Base-by-base conservation (phyloP, 2,113 vertebrate species). In the Scopus umbretta region DNA sequence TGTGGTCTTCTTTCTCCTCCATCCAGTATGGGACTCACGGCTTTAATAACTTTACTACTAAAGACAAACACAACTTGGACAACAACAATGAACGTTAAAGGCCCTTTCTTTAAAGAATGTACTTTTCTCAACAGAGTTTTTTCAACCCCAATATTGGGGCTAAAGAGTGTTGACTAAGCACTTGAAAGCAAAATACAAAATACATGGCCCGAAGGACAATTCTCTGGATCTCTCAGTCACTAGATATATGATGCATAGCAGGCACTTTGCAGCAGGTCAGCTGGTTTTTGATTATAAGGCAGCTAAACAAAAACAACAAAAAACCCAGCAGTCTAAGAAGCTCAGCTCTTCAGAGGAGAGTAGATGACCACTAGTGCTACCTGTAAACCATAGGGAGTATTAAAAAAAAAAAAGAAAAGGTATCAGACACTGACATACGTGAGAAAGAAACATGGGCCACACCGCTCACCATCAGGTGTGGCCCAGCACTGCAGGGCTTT, bases 401-500 rank as follows among this genome's bases (percentile, higher is more conserved):
- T 72, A n/a, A 45, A 11, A 34, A 53, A 49, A 32, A 26, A n/a
- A 25, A 43, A 22, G 36, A 21, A 21, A 65, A 49, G 13, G 10
- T 9, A 42, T 13, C 10, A 79, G n/a, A n/a, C 21, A 63, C 6
- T 26, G 27, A 67, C 7, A 20, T 12, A 76, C 1, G 1, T 1
- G 4, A 65, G 21, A 85, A 88, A 59, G 45, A 27, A 90, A 66
- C 10, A 26, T 1, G 5, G 59, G 13, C 27, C 40, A 30, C 25
- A 36, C 3, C 0, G 0, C 6, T 68, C 53, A 61, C 49, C 20
- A 36, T 18, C 15, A 80, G 43, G 26, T 50, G 11, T 32, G 38
- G n/a, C n/a, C 15, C 13, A 80, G 36, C 8, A 30, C 22, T n/a
- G 40, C 22, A 85, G 21, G 16, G 13, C 10, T 45, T 78, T 11